These are phyloP conservation scores for Anolis carolinensis DNA, from an alignment of 2,113 vertebrate species.

Conservation along the genomic window DNA sequence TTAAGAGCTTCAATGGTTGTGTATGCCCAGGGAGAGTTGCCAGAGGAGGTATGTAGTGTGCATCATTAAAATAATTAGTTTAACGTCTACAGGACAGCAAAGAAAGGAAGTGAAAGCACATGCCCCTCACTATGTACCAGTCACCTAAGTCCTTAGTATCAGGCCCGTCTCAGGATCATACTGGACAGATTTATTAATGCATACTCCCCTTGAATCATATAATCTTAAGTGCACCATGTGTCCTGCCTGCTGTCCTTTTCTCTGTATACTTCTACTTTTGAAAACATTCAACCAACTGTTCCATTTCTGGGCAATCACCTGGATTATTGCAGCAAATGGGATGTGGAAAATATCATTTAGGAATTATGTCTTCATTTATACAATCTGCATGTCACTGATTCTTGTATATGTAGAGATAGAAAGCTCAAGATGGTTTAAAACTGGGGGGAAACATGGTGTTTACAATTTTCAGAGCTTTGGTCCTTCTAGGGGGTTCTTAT, in stretches of 20 bases:
- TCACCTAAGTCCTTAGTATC: accelerated
- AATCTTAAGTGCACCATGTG: too few species aligned
- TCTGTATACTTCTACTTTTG: accelerated
- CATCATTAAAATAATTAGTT: conserved; percentile 15
- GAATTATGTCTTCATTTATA: not conserved
- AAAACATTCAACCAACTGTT: not conserved
- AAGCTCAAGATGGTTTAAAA: too few species aligned
- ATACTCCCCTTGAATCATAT: not conserved
- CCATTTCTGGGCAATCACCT: too few species aligned
- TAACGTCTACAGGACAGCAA: not conserved
- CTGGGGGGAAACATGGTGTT: not conserved
- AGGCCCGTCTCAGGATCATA: accelerated
- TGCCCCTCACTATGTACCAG: accelerated
- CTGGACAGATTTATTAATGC: accelerated
- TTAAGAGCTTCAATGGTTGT: not conserved
- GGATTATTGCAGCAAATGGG: not conserved
- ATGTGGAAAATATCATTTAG: not conserved
- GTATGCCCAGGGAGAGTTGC: not conserved
- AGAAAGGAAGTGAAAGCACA: accelerated
- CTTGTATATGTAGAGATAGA: too few species aligned
- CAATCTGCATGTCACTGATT: too few species aligned
- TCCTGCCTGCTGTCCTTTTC: too few species aligned
- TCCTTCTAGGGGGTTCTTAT: not conserved
- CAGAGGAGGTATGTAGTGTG: not conserved
- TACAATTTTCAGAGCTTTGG: not conserved